Base-by-base conservation (phyloP, 2,797 vertebrate genomes). In the Orientallactaga sibirica region DNA sequence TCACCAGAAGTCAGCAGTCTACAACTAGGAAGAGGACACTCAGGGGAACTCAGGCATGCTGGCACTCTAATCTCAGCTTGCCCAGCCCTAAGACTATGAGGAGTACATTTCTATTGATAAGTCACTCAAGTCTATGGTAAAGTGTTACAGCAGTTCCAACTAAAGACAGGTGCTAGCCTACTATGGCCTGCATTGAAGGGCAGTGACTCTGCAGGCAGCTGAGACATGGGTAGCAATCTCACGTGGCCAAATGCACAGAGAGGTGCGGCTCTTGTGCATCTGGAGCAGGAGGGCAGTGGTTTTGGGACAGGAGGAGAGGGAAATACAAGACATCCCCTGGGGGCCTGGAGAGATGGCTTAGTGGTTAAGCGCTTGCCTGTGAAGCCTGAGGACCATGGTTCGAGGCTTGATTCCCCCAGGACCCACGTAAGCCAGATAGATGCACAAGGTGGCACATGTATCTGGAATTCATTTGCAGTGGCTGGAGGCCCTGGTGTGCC, bases 151-250 rank as follows among this genome's bases (percentile, higher is more conserved):
- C 48, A 68, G 37, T 43, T 82, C 14, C 16, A 20, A 55, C 24
- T 24, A 11, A 27, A 68, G 25, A 80, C 5, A 62, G 0, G 25
- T 41, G 16, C 74, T 27, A 16, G 68, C 24, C 0, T 2, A 27
- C 20, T 24, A 58, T 19, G 0, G 22, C 48, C 4, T 18, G 3
- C 5, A 18, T 0, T 0, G 7, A 16, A 89, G 64, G 64, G 19
- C 29, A 18, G 6, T 2, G 15, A 2, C 79, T 52, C n/a, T 6
- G 19, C 7, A 4, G 33, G 16, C 10, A 33, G 20, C 4, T 0
- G 52, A 74, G 88, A 52, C 5, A 19, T 48, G 12, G 12, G 71
- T 0, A 11, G 73, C 41, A 37, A 12, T 0, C 22, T 25, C 76
- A 61, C 27, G n/a, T 6, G 55, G 7, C 41, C 15, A 0, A 20